Evolutionary conservation across 2,888 invertebrate species (phyloP).

Genomic region (Tromatobia lineatoria): DNA sequence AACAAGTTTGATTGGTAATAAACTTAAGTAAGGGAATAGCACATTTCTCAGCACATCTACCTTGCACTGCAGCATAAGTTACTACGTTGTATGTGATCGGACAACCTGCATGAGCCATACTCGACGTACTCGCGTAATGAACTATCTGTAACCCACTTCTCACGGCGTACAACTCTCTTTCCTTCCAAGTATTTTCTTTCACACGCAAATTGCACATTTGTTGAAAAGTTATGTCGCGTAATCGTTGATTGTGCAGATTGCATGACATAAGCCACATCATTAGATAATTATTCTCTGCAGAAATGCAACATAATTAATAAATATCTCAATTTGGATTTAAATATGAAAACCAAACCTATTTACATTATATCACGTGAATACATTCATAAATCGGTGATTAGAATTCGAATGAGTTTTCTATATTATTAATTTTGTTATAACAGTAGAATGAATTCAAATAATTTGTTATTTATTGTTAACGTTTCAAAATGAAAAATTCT

Average conservation of each 20-base stretch:
- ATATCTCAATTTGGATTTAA: not conserved
- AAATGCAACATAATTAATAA: not conserved
- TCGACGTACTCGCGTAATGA: constrained; percentile 61
- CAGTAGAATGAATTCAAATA: not conserved
- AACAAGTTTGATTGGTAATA: constrained; percentile 47
- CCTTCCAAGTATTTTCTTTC: constrained; percentile 67
- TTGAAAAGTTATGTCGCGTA: constrained; percentile 59
- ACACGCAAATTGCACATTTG: constrained; percentile 1
- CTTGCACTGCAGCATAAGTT: constrained; percentile 12
- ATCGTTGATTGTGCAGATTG: constrained; percentile 38
- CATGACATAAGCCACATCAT: constrained; percentile 43
- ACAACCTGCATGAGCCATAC: constrained; percentile 34
- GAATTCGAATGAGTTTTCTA: too few species aligned
- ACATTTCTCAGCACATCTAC: constrained; percentile 65
- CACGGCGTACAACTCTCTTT: constrained; percentile 70
- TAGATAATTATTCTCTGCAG: constrained; percentile 1
- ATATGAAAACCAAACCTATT: too few species aligned
- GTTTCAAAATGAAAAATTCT: too few species aligned
- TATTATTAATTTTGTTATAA: too few species aligned
- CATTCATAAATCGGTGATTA: too few species aligned
- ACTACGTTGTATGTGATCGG: constrained; percentile 64
- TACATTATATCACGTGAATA: too few species aligned
- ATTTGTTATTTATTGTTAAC: not conserved
- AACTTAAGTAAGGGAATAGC: constrained; percentile 17
- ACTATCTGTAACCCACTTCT: constrained; percentile 78